These are phyloP conservation scores for Osmerus mordax DNA, from an alignment of 2,113 vertebrate genomes.

Conservation along the genomic window DNA sequence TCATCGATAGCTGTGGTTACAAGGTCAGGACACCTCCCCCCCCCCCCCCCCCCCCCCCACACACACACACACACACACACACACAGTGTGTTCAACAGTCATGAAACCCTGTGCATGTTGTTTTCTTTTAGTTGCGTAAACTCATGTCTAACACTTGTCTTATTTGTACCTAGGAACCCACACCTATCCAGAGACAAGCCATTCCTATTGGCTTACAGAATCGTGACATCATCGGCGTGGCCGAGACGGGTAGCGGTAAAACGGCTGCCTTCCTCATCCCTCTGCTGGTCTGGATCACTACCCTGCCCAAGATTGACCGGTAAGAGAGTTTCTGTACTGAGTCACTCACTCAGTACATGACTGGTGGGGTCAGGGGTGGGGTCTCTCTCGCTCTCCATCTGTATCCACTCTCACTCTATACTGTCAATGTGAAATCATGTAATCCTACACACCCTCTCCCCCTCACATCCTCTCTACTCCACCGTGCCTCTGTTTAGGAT, in stretches of 20 bases:
- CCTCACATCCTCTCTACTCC: not conserved
- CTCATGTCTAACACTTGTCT: constrained; percentile 1
- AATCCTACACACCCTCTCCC: not conserved
- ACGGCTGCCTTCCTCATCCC: constrained; percentile 97
- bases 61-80: not conserved
- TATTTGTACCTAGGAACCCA: constrained; percentile 80
- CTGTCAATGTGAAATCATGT: not conserved
- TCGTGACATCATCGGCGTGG: constrained; percentile 97
- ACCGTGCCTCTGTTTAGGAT: constrained; percentile 71
- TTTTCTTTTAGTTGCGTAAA: not conserved
- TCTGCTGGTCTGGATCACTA: constrained; percentile 95
- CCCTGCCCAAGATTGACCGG: constrained; percentile 95
- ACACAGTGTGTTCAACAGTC: not conserved
- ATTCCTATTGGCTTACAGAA: constrained; percentile 98
- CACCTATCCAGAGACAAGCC: constrained; percentile 96
- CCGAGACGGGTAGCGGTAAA: constrained; percentile 96
- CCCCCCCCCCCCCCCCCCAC: not conserved
- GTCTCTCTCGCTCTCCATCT: not conserved
- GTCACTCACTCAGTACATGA: not conserved
- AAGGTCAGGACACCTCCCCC: constrained; percentile 74
- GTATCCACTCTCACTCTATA: too few relatives aligned
- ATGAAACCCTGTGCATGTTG: not conserved
- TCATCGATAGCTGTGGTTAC: constrained; percentile 97
- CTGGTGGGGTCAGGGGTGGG: not conserved
- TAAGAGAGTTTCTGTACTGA: constrained; percentile 43